phyloP scores from a whole-genome alignment of 1,140 invertebrate genomes.

The Drosophila auraria region DNA sequence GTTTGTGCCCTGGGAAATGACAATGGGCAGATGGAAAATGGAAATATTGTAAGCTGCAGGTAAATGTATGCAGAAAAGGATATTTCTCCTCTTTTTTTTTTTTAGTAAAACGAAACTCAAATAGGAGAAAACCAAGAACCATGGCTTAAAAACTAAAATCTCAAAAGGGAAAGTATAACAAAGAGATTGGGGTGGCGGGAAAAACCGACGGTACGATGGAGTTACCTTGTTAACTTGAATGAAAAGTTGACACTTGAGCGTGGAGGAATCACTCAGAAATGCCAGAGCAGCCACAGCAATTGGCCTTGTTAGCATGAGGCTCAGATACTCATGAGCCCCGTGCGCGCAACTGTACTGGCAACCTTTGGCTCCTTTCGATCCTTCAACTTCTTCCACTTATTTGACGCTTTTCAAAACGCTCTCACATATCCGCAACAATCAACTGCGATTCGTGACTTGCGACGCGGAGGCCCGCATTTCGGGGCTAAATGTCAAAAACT shows the following conservation, averaged over 20 bases:
- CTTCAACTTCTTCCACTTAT: conserved; percentile 37
- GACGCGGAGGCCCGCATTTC: conserved; percentile 46
- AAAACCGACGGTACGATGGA: conserved; percentile 1
- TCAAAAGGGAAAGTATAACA: conserved; percentile 13
- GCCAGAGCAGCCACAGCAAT: conserved; percentile 30
- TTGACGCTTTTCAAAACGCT: conserved; percentile 65
- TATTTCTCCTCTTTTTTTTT: conserved; percentile 16
- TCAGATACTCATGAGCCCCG: conserved; percentile 5
- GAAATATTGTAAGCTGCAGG: conserved; percentile 55
- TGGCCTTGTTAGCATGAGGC: conserved; percentile 46
- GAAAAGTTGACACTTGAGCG: conserved; percentile 46
- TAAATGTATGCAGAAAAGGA: conserved; percentile 36
- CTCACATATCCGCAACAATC: conserved; percentile 62
- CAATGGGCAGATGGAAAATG: conserved; percentile 30
- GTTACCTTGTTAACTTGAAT: conserved; percentile 43
- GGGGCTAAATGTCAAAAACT: conserved; percentile 62
- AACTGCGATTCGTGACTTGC: conserved; percentile 37
- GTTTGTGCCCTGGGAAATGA: background rate
- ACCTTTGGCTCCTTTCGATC: conserved; percentile 18
- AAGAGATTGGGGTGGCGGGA: background rate
- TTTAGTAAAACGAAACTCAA: conserved; percentile 37
- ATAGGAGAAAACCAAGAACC: conserved; percentile 22
- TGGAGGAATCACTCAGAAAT: conserved; percentile 39
- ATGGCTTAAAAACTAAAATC: conserved; percentile 45
- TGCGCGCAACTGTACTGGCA: conserved; percentile 35